Evolutionary conservation across 2,888 invertebrate species (phyloP).

Genomic region (Pseudococcus longispinus): DNA sequence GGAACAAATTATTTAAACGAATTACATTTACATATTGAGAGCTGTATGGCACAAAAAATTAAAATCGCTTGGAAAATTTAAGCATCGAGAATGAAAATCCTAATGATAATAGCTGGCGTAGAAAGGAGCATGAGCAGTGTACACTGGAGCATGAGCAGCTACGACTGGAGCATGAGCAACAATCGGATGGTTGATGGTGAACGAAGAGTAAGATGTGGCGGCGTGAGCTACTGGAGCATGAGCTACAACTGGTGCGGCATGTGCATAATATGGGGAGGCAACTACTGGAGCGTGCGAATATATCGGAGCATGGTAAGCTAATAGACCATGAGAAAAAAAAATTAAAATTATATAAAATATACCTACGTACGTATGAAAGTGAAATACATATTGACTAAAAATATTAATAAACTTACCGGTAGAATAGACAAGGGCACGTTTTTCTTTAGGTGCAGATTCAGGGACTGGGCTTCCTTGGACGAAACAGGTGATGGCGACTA

Average conservation of each 20-base stretch:
- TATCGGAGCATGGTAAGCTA: conserved; percentile 47
- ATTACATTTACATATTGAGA: background rate
- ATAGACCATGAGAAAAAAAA: background rate
- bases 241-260: conserved; percentile 57
- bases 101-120: conserved; percentile 47
- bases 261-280: conserved; percentile 55
- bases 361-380: too few relatives aligned
- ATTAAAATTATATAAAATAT: background rate
- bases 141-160: conserved; percentile 58
- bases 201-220: conserved; percentile 58
- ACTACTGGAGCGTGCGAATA: conserved; percentile 56
- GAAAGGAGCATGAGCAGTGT: conserved; percentile 55
- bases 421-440: conserved; percentile 50
- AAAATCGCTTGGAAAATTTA: background rate
- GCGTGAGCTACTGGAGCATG: conserved; percentile 58
- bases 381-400: too few relatives aligned
- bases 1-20: background rate
- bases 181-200: conserved; percentile 58
- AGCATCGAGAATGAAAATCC: background rate
- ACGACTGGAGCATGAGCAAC: conserved; percentile 58
- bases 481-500: conserved; percentile 47
- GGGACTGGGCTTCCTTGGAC: conserved; percentile 49
- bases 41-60: background rate
- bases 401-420: conserved; percentile 21
- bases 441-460: conserved; percentile 49